These are phyloP conservation scores for Hippocampus kuda DNA, from an alignment of 2,797 vertebrate species.

Conservation along the genomic window DNA sequence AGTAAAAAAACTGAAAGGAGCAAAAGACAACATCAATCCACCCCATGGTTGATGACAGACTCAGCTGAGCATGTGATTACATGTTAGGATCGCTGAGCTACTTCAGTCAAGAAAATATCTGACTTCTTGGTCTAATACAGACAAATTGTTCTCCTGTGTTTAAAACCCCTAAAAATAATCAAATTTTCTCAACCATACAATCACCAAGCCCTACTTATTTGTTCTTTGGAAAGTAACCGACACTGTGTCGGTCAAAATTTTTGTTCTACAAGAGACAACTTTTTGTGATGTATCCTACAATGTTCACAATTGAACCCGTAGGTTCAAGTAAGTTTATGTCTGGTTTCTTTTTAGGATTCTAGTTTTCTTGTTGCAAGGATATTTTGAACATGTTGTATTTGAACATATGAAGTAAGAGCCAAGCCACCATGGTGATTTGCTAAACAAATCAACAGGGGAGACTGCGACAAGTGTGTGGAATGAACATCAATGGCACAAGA, in stretches of 20 bases:
- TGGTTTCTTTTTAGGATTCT: too few species aligned
- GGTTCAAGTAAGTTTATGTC: too few species aligned
- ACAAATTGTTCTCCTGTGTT: conserved; percentile 47
- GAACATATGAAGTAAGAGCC: background rate
- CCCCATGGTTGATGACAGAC: conserved; percentile 43
- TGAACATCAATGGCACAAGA: background rate
- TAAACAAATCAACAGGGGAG: conserved; percentile 56
- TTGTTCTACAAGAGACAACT: too few species aligned
- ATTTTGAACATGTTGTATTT: too few species aligned
- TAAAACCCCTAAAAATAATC: conserved; percentile 4
- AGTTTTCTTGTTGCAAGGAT: too few species aligned
- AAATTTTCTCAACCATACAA: too few species aligned
- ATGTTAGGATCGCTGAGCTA: conserved; percentile 33
- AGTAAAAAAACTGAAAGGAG: background rate
- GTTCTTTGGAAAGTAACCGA: too few species aligned
- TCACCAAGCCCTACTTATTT: too few species aligned
- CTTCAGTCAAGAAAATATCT: conserved; percentile 47
- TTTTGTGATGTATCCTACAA: too few species aligned
- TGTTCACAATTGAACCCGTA: too few species aligned
- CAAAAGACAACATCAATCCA: background rate
- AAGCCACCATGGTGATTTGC: conserved; percentile 48
- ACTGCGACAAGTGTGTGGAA: background rate
- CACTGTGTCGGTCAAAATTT: too few species aligned
- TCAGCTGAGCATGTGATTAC: conserved; percentile 58
- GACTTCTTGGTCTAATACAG: conserved; percentile 29